Conservation (phyloP, 2,113 vertebrate species). For the Salminus brasiliensis region DNA sequence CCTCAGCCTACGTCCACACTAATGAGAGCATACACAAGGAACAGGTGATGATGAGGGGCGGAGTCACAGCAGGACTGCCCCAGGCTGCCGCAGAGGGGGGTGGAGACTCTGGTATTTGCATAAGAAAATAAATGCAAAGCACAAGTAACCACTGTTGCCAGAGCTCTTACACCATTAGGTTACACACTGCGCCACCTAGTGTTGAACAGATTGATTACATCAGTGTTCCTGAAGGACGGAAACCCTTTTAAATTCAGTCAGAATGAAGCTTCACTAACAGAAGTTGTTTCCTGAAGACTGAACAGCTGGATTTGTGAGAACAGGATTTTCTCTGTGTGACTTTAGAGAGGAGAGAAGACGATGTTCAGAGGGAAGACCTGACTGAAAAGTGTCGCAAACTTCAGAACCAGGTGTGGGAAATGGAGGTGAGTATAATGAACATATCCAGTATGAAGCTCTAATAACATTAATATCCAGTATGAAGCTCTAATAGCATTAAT, state of each 20-base stretch:
- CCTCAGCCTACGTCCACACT: too few species aligned
- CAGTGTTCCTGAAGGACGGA: too few species aligned
- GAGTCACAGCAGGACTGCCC: neutral
- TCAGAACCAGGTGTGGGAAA: constrained; percentile 84
- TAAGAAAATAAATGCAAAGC: neutral
- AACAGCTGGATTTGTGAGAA: too few species aligned
- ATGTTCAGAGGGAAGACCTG: constrained; percentile 55
- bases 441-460: neutral
- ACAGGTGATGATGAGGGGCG: neutral
- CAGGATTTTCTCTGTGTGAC: neutral
- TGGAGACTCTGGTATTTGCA: neutral
- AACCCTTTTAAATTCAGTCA: too few species aligned
- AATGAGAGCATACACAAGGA: neutral
- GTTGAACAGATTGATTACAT: neutral
- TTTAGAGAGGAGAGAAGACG: constrained; percentile 46
- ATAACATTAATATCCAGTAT: neutral
- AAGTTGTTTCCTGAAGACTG: too few species aligned
- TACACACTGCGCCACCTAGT: neutral
- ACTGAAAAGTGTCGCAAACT: constrained; percentile 75
- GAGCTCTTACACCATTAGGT: neutral
- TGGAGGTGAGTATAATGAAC: constrained; percentile 83
- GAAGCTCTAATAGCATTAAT: neutral
- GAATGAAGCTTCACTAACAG: too few species aligned
- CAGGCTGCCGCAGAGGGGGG: neutral
- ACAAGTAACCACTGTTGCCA: neutral